These are phyloP conservation scores for Bradynema listronoti DNA, from an alignment of 1,140 invertebrate species.

Conservation along the genomic window DNA sequence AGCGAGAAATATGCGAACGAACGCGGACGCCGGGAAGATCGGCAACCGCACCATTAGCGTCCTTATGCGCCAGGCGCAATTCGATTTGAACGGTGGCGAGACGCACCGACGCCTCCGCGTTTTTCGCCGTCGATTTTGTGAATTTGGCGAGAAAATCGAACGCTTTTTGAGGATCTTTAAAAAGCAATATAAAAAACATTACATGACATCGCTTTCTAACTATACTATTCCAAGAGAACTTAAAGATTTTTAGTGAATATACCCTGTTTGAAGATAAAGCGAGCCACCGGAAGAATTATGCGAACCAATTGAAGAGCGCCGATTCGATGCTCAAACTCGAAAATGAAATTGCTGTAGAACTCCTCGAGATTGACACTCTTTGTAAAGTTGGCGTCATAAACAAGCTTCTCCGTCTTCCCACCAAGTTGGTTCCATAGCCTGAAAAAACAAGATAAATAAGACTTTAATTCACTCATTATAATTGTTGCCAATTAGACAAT, in stretches of 20 bases:
- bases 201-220: neutral
- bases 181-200: constrained; percentile 5
- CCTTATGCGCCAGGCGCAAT: constrained; percentile 37
- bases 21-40: constrained; percentile 44
- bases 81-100: constrained; percentile 45
- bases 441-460: constrained; percentile 10
- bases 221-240: constrained; percentile 12
- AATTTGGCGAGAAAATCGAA: constrained; percentile 47
- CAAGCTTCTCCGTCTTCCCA: constrained; percentile 17
- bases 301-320: constrained; percentile 45
- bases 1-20: constrained; percentile 4
- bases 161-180: constrained; percentile 40
- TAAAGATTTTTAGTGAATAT: neutral
- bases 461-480: neutral
- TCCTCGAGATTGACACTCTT: constrained; percentile 39
- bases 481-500: constrained; percentile 7
- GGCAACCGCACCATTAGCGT: constrained; percentile 19
- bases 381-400: constrained; percentile 35
- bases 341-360: constrained; percentile 51
- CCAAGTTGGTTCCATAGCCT: constrained; percentile 55
- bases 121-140: constrained; percentile 43
- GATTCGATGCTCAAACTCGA: constrained; percentile 53
- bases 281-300: constrained; percentile 48
- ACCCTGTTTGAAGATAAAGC: constrained; percentile 36
- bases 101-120: constrained; percentile 45